Evolutionary conservation across 1,140 invertebrate genomes (phyloP).

Genomic region (Theocolax elegans): DNA sequence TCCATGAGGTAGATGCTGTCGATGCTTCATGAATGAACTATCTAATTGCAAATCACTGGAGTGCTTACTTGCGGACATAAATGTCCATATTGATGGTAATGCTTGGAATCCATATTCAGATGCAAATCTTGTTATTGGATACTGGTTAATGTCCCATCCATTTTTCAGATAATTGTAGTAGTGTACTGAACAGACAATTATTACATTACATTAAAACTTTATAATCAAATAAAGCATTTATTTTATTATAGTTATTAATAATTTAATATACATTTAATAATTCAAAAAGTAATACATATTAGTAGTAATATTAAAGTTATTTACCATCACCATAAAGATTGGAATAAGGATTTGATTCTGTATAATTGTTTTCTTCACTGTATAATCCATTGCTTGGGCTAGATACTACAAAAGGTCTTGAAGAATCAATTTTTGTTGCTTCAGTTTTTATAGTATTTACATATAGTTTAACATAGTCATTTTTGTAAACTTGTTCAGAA

Average conservation of each 20-base stretch:
- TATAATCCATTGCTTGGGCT: constrained; percentile 92
- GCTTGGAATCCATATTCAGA: constrained; percentile 98
- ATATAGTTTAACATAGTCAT: constrained; percentile 91
- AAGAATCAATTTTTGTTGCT: constrained; percentile 73
- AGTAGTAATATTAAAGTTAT: constrained; percentile 42
- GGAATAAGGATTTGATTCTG: constrained; percentile 82
- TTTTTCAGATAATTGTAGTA: constrained; percentile 90
- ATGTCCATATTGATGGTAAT: constrained; percentile 77
- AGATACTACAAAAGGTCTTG: constrained; percentile 81
- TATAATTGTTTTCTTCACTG: constrained; percentile 80
- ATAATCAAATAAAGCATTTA: background rate
- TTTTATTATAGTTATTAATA: background rate
- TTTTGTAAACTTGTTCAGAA: constrained; percentile 71
- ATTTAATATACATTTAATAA: background rate
- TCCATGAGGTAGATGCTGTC: constrained; percentile 86
- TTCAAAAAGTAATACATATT: background rate
- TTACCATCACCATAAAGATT: constrained; percentile 88
- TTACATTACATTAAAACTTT: constrained; percentile 4
- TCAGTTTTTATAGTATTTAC: constrained; percentile 79
- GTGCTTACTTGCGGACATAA: constrained; percentile 69
- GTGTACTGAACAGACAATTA: constrained; percentile 78
- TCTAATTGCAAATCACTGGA: constrained; percentile 72
- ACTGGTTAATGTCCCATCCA: constrained; percentile 82
- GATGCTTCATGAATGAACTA: constrained; percentile 75
- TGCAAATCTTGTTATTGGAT: constrained; percentile 85